Evolutionary conservation across 2,797 vertebrate genomes (phyloP), one percentile per base, ranked within the genome.

Genomic region (Halcyon chelicuti): DNA sequence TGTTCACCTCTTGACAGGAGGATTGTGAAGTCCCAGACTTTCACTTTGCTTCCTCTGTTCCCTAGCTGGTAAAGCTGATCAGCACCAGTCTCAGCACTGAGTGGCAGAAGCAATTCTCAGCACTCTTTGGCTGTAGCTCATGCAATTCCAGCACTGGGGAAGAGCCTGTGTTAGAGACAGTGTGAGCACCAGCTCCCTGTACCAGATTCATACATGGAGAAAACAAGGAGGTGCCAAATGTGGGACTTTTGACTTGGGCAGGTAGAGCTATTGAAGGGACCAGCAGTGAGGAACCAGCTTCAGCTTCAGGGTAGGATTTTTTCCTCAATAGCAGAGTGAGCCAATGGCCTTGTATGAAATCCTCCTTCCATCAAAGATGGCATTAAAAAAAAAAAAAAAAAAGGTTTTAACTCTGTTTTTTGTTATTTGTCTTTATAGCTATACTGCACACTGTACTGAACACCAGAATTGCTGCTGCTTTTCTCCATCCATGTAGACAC

Each of bases 61-160:
- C 52, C 22, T 7, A 23, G 13, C 29, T 49, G 31, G 18, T 35
- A 51, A 14, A 58, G 54, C 16, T 31, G 22, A 16, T 75, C 40
- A 58, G 11, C 0, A 0, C 21, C 9, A 42, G 21, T 18, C 42
- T 62, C 29, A 58, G 28, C 1, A 1, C 62, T 46, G 28, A 71
- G 39, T n/a, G 47, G 39, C 52, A 68, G 35, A 5, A 73, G 33
- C 35, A 77, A 3, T n/a, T 42, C 26, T 80, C 54, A 28, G 46
- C 26, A 15, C 11, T 65, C 23, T 76, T 67, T 63, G 39, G 20
- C 83, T 87, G 35, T 73, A 57, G 51, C n/a, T 52, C 0, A 0
- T 54, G 67, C 21, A 54, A 18, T 31, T 78, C 47, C 11, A 40
- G 18, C 21, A 37, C 14, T n/a, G 58, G 31, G 60, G n/a, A 73